Evolutionary conservation across 2,797 vertebrate genomes (phyloP), one percentile per base, ranked within the genome.

Genomic region (Zalophus californianus): DNA sequence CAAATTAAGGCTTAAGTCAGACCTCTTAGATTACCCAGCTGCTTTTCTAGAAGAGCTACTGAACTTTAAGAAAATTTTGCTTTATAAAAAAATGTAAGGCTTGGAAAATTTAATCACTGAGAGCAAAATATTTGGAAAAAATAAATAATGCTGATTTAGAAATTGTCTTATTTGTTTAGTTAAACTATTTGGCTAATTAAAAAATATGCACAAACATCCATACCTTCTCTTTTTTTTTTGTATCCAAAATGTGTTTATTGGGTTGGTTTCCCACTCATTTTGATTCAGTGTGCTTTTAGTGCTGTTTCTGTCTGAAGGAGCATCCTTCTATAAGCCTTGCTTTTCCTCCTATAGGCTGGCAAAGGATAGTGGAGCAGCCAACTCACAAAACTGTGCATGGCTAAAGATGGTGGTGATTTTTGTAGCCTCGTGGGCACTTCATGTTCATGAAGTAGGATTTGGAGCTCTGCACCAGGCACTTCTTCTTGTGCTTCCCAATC

Each of bases 101-200:
- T 79, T 52, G 2, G 41, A 95, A 86, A 86, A 52, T 41, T 41
- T 70, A 60, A 72, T 86, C 20, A 41, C n/a, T 25, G 10, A 50
- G 87, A 77, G 60, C 52, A 92, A 68, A 77, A 77, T 83, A 80
- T 50, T 82, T 83, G 77, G 90, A 83, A 88, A 88, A 62, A 35
- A 91, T 64, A 44, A 86, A 56, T 13, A 73, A 1, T 80, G 6
- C 35, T 62, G 21, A 58, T 87, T 50, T 38, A 66, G 38, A 95
- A 83, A 27, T 25, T 64, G 48, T 75, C 32, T 77, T n/a, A 88
- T 66, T 95, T 58, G 38, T 72, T 80, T 48, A n/a, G 18, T 68
- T 82, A 84, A 83, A 52, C 50, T 92, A 2, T 84, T 78, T 84
- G 85, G 16, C 89, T 96, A 68, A 68, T 92, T 68, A 70, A 89